A percentile compares a stretch with the other conserved stretches of the same genome.
phyloP scores from a whole-genome alignment of 2,888 invertebrate species.

The Lasioglossum leucozonium region DNA sequence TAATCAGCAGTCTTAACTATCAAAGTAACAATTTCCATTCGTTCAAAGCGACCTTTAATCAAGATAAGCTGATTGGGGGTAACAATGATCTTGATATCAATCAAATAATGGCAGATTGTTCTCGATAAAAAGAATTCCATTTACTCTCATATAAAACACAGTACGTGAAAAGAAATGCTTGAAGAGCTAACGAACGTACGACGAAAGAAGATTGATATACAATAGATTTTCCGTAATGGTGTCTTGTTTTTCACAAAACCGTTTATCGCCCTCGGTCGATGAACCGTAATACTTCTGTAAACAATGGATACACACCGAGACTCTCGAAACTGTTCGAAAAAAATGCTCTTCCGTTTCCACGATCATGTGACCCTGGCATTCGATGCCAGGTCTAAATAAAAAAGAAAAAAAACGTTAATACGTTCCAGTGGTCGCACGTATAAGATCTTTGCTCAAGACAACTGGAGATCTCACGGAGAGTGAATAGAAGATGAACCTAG shows the following conservation, averaged over 20 bases:
- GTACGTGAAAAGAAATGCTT: slow-evolving; percentile 40
- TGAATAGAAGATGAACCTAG: slow-evolving; percentile 28
- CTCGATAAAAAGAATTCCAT: slow-evolving; percentile 32
- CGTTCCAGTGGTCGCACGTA: slow-evolving; percentile 16
- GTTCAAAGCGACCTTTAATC: slow-evolving; percentile 22
- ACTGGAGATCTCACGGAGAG: slow-evolving; percentile 18
- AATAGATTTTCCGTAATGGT: not conserved
- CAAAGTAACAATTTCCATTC: slow-evolving; percentile 19
- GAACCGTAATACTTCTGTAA: slow-evolving; percentile 20
- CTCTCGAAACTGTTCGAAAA: slow-evolving; percentile 8
- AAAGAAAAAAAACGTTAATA: slow-evolving; percentile 20
- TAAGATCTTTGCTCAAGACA: slow-evolving; percentile 37
- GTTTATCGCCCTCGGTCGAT: slow-evolving; percentile 5
- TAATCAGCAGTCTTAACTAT: slow-evolving; percentile 43
- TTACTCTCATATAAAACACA: slow-evolving; percentile 33
- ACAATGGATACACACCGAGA: slow-evolving; percentile 14
- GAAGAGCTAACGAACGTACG: slow-evolving; percentile 16
- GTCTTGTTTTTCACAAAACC: not conserved
- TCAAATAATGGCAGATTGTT: slow-evolving; percentile 44
- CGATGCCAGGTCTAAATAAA: slow-evolving; percentile 29
- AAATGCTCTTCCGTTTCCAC: slow-evolving; percentile 26
- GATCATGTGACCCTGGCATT: slow-evolving; percentile 20
- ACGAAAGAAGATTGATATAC: slow-evolving; percentile 22
- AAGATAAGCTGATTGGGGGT: slow-evolving; percentile 17
- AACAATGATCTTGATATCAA: slow-evolving; percentile 26